Base-by-base conservation (phyloP, 2,797 vertebrate species). In the Taenioides sp. region DNA sequence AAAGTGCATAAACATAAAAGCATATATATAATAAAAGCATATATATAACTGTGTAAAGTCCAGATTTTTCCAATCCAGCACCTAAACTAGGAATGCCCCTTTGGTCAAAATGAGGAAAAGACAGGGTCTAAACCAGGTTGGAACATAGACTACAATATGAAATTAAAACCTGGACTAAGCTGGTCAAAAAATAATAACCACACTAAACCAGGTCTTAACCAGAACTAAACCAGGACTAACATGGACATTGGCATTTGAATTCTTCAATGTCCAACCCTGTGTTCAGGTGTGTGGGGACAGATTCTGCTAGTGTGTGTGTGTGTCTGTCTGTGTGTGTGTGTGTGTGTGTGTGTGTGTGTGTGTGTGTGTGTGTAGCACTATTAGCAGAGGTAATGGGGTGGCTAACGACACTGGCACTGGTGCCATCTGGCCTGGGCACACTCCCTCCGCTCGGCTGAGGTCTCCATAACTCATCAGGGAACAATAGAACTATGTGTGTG, bases 361-460 rank as follows among this genome's bases (percentile, higher is more conserved):
- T 34, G 20, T 25, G 34, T 43, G 63, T 65, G 63, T 40, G 61
- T 63, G 40, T 1, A 18, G 40, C 40, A 65, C 63, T 47, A 65
- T 65, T 65, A 65, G 37, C 40, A 65, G 63, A 65, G 63, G 63
- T 65, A 65, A 65, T 65, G 63, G 63, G 5, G 22, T 65, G 63
- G 40, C 25, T 65, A 65, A 65, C 40, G 40, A 49, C 20, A 23
- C 23, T 17, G 17, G 22, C 3, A 16, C 40, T 7, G 63, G 63
- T 65, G 63, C 63, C 63, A 65, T 65, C 63, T 65, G 63, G 63
- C 63, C 63, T 27, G 43, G 37, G 22, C 62, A 43, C n/a, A 37
- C 22, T 23, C 62, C 37, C 62, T 23, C 62, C 22, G 12, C 16
- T 9, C 20, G 37, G n/a, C 63, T 49, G 63, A 25, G 40, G 43